Percentiles rank a stretch among this genome's conserved stretches.
Evolutionary conservation across 2,113 vertebrate species (phyloP).

Genomic region (Hyla sarda): DNA sequence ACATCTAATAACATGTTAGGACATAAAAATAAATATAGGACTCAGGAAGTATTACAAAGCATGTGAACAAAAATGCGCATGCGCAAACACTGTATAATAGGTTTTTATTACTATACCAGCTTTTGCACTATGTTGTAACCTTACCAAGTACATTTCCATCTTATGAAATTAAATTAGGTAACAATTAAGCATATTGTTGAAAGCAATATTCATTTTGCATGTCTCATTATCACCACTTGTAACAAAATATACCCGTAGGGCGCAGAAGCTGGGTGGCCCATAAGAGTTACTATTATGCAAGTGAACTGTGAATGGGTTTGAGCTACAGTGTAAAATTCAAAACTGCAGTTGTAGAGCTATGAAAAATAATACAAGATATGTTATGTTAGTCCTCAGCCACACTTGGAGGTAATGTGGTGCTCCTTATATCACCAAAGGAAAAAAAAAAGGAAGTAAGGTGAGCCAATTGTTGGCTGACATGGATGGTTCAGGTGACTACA

Average conservation of each 20-base stretch:
- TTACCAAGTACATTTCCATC: neutral
- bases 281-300: neutral
- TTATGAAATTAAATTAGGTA: neutral
- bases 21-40: neutral
- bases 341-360: neutral
- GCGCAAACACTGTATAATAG: neutral
- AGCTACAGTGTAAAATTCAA: neutral
- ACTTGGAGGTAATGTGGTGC: neutral
- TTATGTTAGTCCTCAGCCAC: neutral
- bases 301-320: neutral
- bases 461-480: neutral
- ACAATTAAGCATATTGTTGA: slow-evolving; percentile 17
- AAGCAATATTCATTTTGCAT: slow-evolving; percentile 13
- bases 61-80: neutral
- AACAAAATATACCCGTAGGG: neutral
- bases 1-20: neutral
- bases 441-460: neutral
- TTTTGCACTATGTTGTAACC: neutral
- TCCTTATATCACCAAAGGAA: neutral
- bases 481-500: neutral
- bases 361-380: neutral
- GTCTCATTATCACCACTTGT: neutral
- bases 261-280: neutral
- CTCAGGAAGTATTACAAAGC: neutral
- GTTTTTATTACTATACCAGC: neutral